Base-by-base conservation (phyloP, 2,888 invertebrate genomes). In the Rhodophaea formosa region DNA sequence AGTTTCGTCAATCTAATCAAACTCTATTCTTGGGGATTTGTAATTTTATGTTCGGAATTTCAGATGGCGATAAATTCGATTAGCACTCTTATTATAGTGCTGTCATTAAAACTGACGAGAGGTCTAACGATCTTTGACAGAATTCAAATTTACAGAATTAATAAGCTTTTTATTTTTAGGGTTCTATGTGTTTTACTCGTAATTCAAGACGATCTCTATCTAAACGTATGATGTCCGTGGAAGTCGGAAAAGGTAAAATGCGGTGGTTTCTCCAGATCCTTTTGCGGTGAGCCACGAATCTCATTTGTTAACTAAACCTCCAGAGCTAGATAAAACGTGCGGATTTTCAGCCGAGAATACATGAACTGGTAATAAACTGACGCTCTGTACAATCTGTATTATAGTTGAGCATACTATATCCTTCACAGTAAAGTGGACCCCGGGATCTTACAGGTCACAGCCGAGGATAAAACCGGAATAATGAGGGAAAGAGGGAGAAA, bases 251-350 rank as follows among this genome's bases (percentile, higher is more conserved):
- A 51, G 7, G 12, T 51, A 67, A 68, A 69, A 68, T 71, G 67
- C 69, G 65, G 71, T 68, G 64, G 71, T 70, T 71, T 70, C 68
- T 67, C 67, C 67, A 71, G 52, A 39, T 15, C 70, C 71, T 71
- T 75, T 67, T 68, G 71, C 68, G 72, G 70, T 65, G 66, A 63
- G 62, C 66, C 70, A 68, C 69, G 68, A 73, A 72, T 70, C 69
- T 72, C 75, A 77, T 79, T 79, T 79, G 78, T 79, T 74, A 77
- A 71, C 61, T 67, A 69, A 79, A 72, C 78, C 77, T 74, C 77
- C 74, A 71, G 76, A 79, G 79, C 75, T 72, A 74, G 79, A 80
- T 80, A 80, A 79, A 80, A 77, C 69, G 70, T 63, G 66, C 59
- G 78, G 77, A 74, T 77, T 74, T 69, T 61, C 59, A 68, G 61